These are phyloP conservation scores for Scaptomyza pallida DNA, from an alignment of 1,140 invertebrate genomes.

Conservation along the genomic window DNA sequence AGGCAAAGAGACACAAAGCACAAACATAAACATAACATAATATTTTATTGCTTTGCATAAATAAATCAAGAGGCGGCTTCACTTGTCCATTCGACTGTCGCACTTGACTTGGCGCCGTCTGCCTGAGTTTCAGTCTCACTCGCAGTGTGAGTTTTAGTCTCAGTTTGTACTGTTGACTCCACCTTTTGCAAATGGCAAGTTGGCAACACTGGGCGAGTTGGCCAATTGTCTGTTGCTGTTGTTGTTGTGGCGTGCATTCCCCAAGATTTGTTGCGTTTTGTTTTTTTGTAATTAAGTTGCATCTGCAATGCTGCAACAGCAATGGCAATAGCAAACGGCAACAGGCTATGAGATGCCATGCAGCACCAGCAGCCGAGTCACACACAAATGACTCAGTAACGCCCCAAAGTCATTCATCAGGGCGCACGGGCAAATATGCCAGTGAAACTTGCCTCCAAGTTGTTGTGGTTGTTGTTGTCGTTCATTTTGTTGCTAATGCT, in stretches of 20 bases:
- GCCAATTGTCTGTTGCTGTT: constrained; percentile 63
- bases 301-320: constrained; percentile 45
- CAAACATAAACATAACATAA: constrained; percentile 56
- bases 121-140: constrained; percentile 5
- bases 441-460: constrained; percentile 24
- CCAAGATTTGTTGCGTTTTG: constrained; percentile 62
- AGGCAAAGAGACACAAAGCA: constrained; percentile 45
- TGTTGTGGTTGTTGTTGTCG: constrained; percentile 19
- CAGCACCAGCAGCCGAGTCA: constrained; percentile 22
- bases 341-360: constrained; percentile 14
- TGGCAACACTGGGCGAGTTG: constrained; percentile 49
- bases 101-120: constrained; percentile 64
- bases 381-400: constrained; percentile 38
- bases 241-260: constrained; percentile 25
- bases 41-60: constrained; percentile 77
- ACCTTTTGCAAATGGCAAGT: constrained; percentile 26
- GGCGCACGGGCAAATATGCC: constrained; percentile 38
- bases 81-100: constrained; percentile 52
- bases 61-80: constrained; percentile 66
- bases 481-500: neutral
- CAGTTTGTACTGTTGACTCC: constrained; percentile 7
- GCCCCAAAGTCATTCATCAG: constrained; percentile 56
- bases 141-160: neutral
- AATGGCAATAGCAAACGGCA: too few species aligned
- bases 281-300: constrained; percentile 75